These are phyloP conservation scores for Plebejus argus DNA, from an alignment of 2,888 invertebrate genomes.

Conservation along the genomic window DNA sequence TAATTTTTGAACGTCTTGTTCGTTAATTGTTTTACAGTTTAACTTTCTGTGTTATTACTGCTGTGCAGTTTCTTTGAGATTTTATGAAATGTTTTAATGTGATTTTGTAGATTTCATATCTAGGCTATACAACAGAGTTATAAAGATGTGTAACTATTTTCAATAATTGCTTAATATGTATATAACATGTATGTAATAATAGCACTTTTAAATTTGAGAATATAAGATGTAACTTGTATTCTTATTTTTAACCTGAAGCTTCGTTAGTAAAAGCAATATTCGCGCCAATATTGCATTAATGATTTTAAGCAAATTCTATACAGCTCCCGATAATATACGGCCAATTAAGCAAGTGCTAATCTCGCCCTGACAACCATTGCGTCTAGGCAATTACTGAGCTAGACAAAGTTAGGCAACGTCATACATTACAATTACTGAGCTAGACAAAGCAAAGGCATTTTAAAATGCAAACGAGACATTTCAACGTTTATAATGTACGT, in stretches of 20 bases:
- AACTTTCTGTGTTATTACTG: neutral
- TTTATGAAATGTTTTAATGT: neutral
- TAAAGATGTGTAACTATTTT: no score
- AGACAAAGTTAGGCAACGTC: constrained; percentile 31
- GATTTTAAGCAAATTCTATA: constrained; percentile 4
- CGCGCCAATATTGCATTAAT: neutral
- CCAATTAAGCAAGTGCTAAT: constrained; percentile 77
- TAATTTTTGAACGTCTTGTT: constrained; percentile 3
- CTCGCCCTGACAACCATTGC: constrained; percentile 41
- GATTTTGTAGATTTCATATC: neutral
- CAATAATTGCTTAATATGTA: no score
- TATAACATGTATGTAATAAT: no score
- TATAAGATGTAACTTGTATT: no score
- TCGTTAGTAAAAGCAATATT: neutral
- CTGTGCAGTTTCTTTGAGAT: neutral
- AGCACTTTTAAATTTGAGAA: no score
- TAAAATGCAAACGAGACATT: no score
- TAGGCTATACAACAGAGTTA: no score
- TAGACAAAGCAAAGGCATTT: neutral
- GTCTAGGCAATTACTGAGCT: constrained; percentile 31
- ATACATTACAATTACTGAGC: constrained; percentile 2
- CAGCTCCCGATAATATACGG: constrained; percentile 62
- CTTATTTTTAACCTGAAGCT: neutral
- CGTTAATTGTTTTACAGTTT: constrained; percentile 5
- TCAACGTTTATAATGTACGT: no score